These are phyloP conservation scores for Caenorhabditis remanei DNA, from an alignment of 1,140 invertebrate species.

Conservation along the genomic window DNA sequence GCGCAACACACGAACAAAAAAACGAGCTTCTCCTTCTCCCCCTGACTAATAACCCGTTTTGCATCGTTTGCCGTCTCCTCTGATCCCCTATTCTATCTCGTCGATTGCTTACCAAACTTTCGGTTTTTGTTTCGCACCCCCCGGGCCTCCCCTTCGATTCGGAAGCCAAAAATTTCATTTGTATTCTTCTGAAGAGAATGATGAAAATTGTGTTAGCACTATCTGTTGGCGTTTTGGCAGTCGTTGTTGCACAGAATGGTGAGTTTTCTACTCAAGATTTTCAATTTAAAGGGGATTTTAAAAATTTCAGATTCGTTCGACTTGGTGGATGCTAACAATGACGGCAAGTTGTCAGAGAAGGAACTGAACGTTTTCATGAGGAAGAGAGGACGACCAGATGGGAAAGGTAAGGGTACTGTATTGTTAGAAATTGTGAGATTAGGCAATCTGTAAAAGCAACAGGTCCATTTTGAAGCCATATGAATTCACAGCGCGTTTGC, in stretches of 20 bases:
- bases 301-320: slow-evolving; percentile 29
- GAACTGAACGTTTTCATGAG: slow-evolving; percentile 29
- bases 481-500: no score
- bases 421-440: no score
- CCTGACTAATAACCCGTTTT: slow-evolving; percentile 1
- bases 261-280: no score
- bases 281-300: not conserved
- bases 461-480: no score
- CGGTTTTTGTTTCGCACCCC: slow-evolving; percentile 34
- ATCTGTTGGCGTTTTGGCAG: not conserved
- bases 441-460: no score
- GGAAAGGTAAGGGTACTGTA: not conserved
- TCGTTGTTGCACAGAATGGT: slow-evolving; percentile 33
- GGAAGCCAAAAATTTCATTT: slow-evolving; percentile 13
- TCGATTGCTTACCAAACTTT: slow-evolving; percentile 33
- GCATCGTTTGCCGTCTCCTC: not conserved
- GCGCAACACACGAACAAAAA: slow-evolving; percentile 8
- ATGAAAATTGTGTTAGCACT: not conserved
- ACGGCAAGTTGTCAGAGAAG: slow-evolving; percentile 19
- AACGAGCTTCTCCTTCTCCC: not conserved
- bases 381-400: slow-evolving; percentile 20
- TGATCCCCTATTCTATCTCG: not conserved
- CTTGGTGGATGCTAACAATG: slow-evolving; percentile 27
- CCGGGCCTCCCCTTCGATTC: not conserved
- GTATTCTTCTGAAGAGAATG: slow-evolving; percentile 13